Conservation (phyloP, 2,113 vertebrate genomes). For the Clarias macrocephalus region DNA sequence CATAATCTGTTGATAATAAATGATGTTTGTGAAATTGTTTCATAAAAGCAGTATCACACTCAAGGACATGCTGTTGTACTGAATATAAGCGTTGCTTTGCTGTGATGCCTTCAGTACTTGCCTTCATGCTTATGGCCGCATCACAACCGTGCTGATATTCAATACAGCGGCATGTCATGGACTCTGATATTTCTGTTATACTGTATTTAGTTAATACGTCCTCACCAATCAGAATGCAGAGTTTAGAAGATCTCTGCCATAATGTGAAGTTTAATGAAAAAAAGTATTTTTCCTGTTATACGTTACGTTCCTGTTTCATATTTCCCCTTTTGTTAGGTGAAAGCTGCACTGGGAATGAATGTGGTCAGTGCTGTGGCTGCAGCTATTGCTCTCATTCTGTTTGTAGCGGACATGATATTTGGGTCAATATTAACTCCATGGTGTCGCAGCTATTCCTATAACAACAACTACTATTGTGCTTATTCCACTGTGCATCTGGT, state of each 20-base stretch:
- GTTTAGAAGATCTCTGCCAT: not conserved
- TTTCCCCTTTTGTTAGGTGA: not conserved
- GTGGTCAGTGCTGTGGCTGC: not conserved
- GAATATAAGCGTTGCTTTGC: too few species aligned
- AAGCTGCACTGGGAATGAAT: not conserved
- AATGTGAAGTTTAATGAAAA: not conserved
- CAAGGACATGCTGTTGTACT: too few species aligned
- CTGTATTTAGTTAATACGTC: too few species aligned
- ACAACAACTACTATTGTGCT: not conserved
- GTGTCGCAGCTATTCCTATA: not conserved
- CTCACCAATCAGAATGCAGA: not conserved
- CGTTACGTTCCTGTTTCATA: not conserved
- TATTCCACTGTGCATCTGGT: not conserved
- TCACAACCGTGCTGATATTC: too few species aligned
- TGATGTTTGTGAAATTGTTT: too few species aligned
- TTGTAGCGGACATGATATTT: not conserved
- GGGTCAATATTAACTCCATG: rapidly evolving
- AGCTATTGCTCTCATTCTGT: not conserved
- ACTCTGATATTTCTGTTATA: too few species aligned
- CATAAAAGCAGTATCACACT: too few species aligned
- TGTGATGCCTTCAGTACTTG: too few species aligned
- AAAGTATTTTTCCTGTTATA: not conserved
- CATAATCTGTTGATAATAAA: too few species aligned
- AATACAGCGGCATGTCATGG: too few species aligned
- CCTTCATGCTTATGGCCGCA: too few species aligned